A percentile compares a stretch with the other conserved stretches of the same genome.
Conservation (phyloP, 1,140 invertebrate genomes). For the Aphidius gifuensis region DNA sequence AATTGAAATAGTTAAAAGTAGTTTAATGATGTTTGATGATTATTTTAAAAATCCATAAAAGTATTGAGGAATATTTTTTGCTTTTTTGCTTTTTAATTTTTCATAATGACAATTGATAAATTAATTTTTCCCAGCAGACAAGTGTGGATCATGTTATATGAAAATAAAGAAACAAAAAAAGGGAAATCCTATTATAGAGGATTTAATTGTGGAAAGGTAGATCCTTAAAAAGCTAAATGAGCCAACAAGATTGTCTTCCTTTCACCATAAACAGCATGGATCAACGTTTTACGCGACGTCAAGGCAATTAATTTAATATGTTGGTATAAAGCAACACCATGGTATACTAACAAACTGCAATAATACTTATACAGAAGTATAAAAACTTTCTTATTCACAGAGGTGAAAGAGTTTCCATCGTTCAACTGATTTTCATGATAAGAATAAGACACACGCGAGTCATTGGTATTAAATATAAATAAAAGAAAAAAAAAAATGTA, state of each 20-base stretch:
- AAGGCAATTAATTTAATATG: slow-evolving; percentile 41
- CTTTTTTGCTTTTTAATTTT: too few relatives aligned
- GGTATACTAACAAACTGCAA: not conserved
- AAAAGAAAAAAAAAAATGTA: too few relatives aligned
- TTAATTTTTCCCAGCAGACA: too few relatives aligned
- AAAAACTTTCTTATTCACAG: slow-evolving; percentile 43
- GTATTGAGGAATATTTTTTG: too few relatives aligned
- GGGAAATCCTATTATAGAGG: not conserved
- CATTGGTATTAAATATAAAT: not conserved
- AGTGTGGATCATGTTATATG: too few relatives aligned
- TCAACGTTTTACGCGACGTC: slow-evolving; percentile 9
- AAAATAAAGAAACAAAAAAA: too few relatives aligned
- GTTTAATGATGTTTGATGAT: not conserved
- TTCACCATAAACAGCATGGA: slow-evolving; percentile 24
- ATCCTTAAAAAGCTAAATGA: slow-evolving; percentile 8
- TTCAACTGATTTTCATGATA: slow-evolving; percentile 12
- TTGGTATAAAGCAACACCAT: not conserved
- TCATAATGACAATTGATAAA: too few relatives aligned
- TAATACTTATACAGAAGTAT: not conserved
- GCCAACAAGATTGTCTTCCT: slow-evolving; percentile 9
- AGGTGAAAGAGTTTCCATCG: slow-evolving; percentile 14
- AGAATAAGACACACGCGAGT: slow-evolving; percentile 2
- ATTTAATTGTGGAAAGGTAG: slow-evolving; percentile 18
- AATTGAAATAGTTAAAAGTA: not conserved
- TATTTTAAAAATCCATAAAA: not conserved